phyloP scores from a whole-genome alignment of 1,140 invertebrate species.

The Drosophila grimshawi region DNA sequence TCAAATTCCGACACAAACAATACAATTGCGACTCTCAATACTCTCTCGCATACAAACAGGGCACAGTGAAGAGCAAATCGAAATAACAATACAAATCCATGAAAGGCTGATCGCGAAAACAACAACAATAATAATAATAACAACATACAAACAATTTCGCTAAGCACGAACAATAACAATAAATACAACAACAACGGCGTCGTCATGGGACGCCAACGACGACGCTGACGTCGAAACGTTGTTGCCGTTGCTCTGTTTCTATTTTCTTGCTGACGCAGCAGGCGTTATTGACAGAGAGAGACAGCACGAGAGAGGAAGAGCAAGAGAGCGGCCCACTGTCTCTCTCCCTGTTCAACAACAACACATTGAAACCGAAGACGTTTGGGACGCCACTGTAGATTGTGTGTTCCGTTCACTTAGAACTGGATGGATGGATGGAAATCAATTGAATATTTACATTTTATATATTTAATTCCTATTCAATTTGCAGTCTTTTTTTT shows the following conservation, averaged over 20 bases:
- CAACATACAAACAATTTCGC: constrained; percentile 40
- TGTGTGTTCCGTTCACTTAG: neutral
- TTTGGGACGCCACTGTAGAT: constrained; percentile 29
- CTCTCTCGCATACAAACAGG: constrained; percentile 6
- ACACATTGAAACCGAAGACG: constrained; percentile 11
- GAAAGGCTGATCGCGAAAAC: constrained; percentile 24
- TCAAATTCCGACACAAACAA: constrained; percentile 20
- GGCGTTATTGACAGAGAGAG: constrained; percentile 27
- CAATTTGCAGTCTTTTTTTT: constrained; percentile 20
- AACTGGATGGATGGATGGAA: constrained; percentile 23
- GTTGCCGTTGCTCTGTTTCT: constrained; percentile 30
- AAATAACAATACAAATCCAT: constrained; percentile 33
- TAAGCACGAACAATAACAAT: constrained; percentile 30
- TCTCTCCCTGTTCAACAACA: constrained; percentile 4
- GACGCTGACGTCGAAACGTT: constrained; percentile 9
- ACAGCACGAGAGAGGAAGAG: neutral
- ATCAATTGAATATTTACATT: constrained; percentile 27
- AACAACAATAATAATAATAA: constrained; percentile 22
- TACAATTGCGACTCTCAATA: constrained; percentile 3
- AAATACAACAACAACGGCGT: neutral
- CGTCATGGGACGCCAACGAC: constrained; percentile 40
- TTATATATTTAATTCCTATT: neutral
- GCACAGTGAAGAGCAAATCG: constrained; percentile 2
- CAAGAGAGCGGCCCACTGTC: neutral
- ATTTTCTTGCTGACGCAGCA: constrained; percentile 78